Base-by-base conservation (phyloP, 2,113 vertebrate genomes). In the Megaceryle torquata region DNA sequence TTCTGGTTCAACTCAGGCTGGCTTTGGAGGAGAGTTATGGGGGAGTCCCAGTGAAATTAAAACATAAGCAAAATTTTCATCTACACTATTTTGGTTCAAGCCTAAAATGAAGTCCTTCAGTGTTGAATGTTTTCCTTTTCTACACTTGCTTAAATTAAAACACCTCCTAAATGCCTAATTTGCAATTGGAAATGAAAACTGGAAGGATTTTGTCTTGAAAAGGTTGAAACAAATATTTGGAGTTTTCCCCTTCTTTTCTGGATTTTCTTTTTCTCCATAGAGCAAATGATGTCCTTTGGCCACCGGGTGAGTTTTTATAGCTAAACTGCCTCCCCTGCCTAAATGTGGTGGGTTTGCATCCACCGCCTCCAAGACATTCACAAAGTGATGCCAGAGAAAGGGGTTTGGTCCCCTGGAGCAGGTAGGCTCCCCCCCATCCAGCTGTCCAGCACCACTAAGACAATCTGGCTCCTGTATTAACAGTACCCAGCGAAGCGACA, bases 401-500 rank as follows among this genome's bases (percentile, higher is more conserved):
- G 5, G 6, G 24, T 37, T 35, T 57, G 63, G 16, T 33, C 9
- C 31, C 71, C 43, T 20, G 24, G 8, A 26, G 35, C 25, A 64
- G 53, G 22, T n/a, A 64, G 1, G 1, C 14, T 74, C 28, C 35
- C 86, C 13, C 33, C n/a, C 22, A 59, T 13, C 22, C 74, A 11
- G 16, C 14, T 9, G 11, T 21, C 48, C 48, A 70, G 41, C 24
- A 53, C 35, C 37, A 35, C 20, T 59, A 64, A 56, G 37, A 43
- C 20, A 35, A 16, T n/a, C 33, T 48, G 78, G 31, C 25, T 79
- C 35, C 61, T 63, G 31, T 4, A 33, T 4, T 39, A 74, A 67
- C 20, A 31, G 24, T 8, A 79, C 72, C 25, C 39, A 68, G 37
- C 0, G 0, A 74, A 74, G 37, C 2, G 1, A 19, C 43, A 17